These are phyloP conservation scores for Nothocercus julius DNA, from an alignment of 2,113 vertebrate species.

Conservation along the genomic window DNA sequence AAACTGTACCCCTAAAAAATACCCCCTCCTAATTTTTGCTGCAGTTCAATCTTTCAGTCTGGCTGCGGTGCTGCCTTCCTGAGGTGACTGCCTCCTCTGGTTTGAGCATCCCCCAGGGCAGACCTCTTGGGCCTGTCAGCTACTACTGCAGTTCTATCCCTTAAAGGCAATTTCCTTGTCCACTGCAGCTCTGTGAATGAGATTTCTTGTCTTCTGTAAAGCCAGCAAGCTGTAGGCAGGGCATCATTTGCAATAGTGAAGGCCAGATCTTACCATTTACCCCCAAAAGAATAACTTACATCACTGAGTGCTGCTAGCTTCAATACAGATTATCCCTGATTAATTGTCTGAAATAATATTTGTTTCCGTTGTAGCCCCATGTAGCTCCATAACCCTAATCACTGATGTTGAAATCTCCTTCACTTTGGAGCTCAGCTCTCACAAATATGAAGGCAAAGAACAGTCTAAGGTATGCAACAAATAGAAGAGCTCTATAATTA, in stretches of 20 bases:
- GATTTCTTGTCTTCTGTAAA: not conserved
- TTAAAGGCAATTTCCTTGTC: not conserved
- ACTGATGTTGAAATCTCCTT: not conserved
- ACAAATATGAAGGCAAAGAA: not conserved
- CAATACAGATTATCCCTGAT: not conserved
- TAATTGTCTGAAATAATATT: not conserved
- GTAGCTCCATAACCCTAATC: not conserved
- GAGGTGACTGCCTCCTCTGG: accelerated
- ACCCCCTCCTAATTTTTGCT: accelerated
- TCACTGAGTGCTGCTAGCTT: not conserved
- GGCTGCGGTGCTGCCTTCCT: not conserved
- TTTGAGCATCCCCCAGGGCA: not conserved
- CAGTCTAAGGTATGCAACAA: not conserved
- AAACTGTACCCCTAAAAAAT: not conserved
- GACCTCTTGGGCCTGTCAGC: not conserved
- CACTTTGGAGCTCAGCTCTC: not conserved
- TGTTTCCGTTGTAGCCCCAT: not conserved
- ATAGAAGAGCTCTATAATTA: not conserved
- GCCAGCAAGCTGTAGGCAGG: not conserved
- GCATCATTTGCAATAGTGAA: not conserved
- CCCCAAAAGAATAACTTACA: not conserved
- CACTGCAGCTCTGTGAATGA: not conserved
- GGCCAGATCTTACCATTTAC: not conserved
- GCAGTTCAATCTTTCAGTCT: not conserved
- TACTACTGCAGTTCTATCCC: not conserved